Evolutionary conservation across 1,140 invertebrate genomes (phyloP).

Genomic region (Dryas iulia): DNA sequence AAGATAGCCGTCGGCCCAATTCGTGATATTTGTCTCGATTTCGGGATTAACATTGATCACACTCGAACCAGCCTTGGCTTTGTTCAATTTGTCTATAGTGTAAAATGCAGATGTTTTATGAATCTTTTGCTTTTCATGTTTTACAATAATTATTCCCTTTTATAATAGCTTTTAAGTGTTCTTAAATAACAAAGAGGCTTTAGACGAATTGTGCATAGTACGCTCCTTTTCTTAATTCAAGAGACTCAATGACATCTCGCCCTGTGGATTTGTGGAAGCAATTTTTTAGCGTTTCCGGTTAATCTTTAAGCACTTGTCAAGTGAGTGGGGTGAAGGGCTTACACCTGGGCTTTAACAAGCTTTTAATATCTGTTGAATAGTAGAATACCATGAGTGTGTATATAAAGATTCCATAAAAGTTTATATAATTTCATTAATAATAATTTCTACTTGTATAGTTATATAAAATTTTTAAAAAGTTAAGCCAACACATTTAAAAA

Average conservation of each 20-base stretch:
- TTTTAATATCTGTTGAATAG: conserved; percentile 3
- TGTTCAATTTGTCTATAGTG: conserved; percentile 66
- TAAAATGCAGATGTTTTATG: conserved; percentile 64
- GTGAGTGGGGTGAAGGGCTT: conserved; percentile 24
- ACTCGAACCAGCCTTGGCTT: conserved; percentile 65
- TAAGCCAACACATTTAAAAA: conserved; percentile 22
- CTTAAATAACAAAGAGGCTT: conserved; percentile 68
- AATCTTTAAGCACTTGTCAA: conserved; percentile 10
- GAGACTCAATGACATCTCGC: conserved; percentile 58
- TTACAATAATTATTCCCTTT: conserved; percentile 66
- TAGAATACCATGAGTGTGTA: neutral
- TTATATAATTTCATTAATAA: too few relatives aligned
- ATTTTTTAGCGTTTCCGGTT: conserved; percentile 63
- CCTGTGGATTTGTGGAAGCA: conserved; percentile 41
- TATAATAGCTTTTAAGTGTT: conserved; percentile 62
- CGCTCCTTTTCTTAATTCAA: conserved; percentile 55
- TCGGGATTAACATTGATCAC: conserved; percentile 72
- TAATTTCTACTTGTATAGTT: too few relatives aligned
- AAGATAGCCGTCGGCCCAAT: conserved; percentile 76
- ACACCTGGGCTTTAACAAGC: conserved; percentile 37
- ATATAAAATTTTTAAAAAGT: neutral
- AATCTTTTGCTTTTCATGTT: conserved; percentile 47
- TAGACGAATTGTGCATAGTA: conserved; percentile 41
- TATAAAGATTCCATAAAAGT: too few relatives aligned
- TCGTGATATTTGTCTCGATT: conserved; percentile 78